Evolutionary conservation across 2,797 vertebrate genomes (phyloP).

Genomic region (Protosalanx chinensis): DNA sequence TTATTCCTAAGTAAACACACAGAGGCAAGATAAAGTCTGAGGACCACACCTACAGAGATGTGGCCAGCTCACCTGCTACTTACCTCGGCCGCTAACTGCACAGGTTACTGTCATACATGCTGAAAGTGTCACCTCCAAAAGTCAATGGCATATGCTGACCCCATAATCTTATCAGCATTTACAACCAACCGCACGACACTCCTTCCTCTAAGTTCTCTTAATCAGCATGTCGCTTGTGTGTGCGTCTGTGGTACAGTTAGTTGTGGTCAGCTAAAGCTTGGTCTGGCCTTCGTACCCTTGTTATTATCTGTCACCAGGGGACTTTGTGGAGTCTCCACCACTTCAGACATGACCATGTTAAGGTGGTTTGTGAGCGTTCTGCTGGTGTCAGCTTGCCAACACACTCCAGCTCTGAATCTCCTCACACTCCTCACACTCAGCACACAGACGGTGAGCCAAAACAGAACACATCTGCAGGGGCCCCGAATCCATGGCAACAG

Average conservation of each 20-base stretch:
- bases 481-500: conserved; percentile 26
- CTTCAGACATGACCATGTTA: conserved; percentile 31
- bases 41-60: conserved; percentile 39
- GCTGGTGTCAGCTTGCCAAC: conserved; percentile 47
- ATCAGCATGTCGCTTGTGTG: conserved; percentile 26
- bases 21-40: conserved; percentile 26
- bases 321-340: conserved; percentile 36
- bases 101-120: conserved; percentile 26
- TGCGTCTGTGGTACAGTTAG: conserved; percentile 1
- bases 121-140: conserved; percentile 31
- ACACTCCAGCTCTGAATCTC: neutral
- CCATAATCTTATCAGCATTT: conserved; percentile 30
- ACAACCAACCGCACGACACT: conserved; percentile 37
- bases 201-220: conserved; percentile 26
- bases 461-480: conserved; percentile 22
- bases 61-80: conserved; percentile 49
- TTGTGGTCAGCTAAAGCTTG: conserved; percentile 19
- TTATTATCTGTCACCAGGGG: conserved; percentile 49
- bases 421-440: neutral
- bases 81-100: conserved; percentile 51
- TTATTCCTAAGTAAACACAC: conserved; percentile 55
- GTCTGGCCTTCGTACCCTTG: neutral
- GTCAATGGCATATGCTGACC: conserved; percentile 12
- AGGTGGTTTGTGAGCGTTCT: conserved; percentile 36
- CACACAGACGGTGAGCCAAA: conserved; percentile 6